Percentiles rank a stretch among this genome's conserved stretches.
Conservation (phyloP, 1,140 invertebrate species). For the Metopolophium dirhodum region DNA sequence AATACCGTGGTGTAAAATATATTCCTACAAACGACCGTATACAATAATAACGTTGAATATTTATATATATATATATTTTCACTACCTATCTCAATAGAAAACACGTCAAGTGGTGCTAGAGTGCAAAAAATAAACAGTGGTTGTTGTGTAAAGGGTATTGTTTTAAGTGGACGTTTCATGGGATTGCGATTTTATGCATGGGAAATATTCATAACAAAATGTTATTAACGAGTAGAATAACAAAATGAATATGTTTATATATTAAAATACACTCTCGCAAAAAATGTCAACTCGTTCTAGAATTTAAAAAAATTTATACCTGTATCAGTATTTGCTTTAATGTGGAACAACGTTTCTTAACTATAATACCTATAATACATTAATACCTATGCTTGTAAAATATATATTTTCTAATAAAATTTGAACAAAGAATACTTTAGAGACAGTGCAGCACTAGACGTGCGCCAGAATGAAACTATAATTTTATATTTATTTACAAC, state of each 20-base stretch:
- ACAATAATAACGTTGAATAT: not conserved
- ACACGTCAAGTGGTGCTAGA: slow-evolving; percentile 34
- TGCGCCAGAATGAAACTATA: too few species aligned
- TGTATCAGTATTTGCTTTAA: not conserved
- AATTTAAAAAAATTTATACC: not conserved
- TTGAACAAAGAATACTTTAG: not conserved
- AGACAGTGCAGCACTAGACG: not conserved
- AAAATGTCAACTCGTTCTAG: not conserved
- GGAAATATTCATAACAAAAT: not conserved
- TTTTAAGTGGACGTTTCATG: slow-evolving; percentile 32
- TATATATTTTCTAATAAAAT: not conserved
- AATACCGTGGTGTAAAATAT: not conserved
- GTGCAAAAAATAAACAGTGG: slow-evolving; percentile 30
- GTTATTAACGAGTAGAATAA: not conserved
- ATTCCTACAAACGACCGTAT: not conserved
- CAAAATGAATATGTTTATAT: not conserved
- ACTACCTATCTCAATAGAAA: not conserved
- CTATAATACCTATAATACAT: too few species aligned
- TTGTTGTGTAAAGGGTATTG: slow-evolving; percentile 39
- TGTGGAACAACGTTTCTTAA: not conserved
- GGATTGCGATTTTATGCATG: not conserved
- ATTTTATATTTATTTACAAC: too few species aligned
- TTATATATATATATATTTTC: not conserved
- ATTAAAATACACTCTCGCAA: not conserved
- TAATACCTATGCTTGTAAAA: not conserved